Evolutionary conservation across 2,888 invertebrate genomes (phyloP).

Genomic region (Gastrophysa polygoni): DNA sequence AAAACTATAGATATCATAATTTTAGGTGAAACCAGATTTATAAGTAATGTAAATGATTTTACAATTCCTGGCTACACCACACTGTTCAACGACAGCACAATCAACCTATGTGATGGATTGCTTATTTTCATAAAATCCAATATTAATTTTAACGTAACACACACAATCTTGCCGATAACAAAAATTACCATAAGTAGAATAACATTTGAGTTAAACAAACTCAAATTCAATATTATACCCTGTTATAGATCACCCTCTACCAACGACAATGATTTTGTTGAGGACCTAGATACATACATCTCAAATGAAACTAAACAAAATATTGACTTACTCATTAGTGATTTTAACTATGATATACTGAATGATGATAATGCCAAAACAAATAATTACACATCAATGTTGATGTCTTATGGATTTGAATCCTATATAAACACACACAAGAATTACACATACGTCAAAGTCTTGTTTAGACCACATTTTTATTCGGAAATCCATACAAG

Average conservation of each 20-base stretch:
- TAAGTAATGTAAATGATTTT: background rate
- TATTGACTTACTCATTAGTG: background rate
- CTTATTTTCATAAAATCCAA: too few relatives aligned
- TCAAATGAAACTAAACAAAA: slow-evolving; percentile 7
- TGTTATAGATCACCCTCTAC: too few relatives aligned
- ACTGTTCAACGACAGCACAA: too few relatives aligned
- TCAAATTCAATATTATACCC: slow-evolving; percentile 2
- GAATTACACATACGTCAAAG: slow-evolving; percentile 2
- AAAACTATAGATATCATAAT: too few relatives aligned
- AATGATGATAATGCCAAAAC: slow-evolving; percentile 1
- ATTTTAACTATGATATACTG: background rate
- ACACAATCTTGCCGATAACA: slow-evolving; percentile 2
- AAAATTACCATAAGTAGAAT: slow-evolving; percentile 8
- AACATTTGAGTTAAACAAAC: slow-evolving; percentile 3
- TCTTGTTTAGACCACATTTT: background rate
- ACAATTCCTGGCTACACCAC: too few relatives aligned
- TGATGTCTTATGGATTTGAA: too few relatives aligned
- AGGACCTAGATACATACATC: too few relatives aligned
- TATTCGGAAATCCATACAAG: background rate
- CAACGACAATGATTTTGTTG: too few relatives aligned
- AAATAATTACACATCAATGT: too few relatives aligned
- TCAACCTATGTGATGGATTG: too few relatives aligned
- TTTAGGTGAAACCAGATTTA: slow-evolving; percentile 9
- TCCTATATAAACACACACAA: too few relatives aligned
- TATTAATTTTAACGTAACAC: too few relatives aligned